Evolutionary conservation across 2,888 invertebrate species (phyloP).

Genomic region (Tubulanus polymorphus): DNA sequence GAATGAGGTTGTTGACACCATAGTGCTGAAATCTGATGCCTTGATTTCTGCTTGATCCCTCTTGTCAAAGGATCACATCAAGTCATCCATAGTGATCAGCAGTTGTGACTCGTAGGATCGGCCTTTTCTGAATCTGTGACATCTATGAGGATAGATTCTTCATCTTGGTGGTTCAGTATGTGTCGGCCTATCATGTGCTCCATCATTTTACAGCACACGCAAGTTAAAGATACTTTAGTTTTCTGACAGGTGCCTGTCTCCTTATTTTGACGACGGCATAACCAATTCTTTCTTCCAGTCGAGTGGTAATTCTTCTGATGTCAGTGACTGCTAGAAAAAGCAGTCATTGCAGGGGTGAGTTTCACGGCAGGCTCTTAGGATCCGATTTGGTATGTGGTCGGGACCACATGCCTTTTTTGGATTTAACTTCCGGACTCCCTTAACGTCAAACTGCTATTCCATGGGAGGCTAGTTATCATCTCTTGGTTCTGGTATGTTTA

Average conservation of each 20-base stretch:
- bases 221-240: not conserved
- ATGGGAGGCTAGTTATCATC: no score
- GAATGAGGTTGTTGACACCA: not conserved
- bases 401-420: not conserved
- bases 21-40: not conserved
- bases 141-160: not conserved
- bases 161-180: not conserved
- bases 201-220: not conserved
- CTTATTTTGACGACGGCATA: not conserved
- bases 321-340: not conserved
- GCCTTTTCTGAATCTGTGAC: not conserved
- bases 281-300: not conserved
- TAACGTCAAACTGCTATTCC: no score
- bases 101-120: not conserved
- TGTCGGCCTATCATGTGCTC: not conserved
- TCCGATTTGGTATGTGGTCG: not conserved
- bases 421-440: no score
- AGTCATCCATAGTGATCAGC: not conserved
- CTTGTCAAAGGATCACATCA: not conserved
- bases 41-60: not conserved
- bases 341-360: not conserved
- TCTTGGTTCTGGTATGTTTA: no score
- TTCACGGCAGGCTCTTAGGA: not conserved
- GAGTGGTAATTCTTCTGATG: not conserved
- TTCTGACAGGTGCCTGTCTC: no score